Percentiles rank a stretch among this genome's conserved stretches.
phyloP scores from a whole-genome alignment of 2,888 invertebrate species.

The Anorthoa munda region DNA sequence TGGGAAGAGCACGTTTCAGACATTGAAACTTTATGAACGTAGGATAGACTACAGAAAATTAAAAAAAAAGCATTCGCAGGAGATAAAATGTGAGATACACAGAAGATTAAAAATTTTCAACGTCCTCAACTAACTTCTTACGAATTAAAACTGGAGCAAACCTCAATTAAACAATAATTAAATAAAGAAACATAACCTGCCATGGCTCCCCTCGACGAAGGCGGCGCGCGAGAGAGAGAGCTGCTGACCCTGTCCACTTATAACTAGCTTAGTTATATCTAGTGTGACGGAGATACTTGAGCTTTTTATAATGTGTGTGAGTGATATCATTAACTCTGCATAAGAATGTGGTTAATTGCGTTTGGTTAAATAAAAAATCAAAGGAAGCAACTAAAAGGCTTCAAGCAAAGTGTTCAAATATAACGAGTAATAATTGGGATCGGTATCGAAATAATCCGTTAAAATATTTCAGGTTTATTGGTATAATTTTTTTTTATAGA shows the following conservation, averaged over 20 bases:
- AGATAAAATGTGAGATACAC: too few species aligned
- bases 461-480: too few species aligned
- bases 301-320: background rate
- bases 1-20: too few species aligned
- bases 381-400: background rate
- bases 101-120: conserved; percentile 8
- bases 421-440: too few species aligned
- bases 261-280: conserved; percentile 32
- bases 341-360: too few species aligned
- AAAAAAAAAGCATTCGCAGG: background rate
- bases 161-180: background rate
- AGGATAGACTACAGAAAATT: background rate
- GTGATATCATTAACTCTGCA: background rate
- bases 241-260: conserved; percentile 87
- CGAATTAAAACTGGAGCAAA: background rate
- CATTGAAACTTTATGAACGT: background rate
- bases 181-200: conserved; percentile 30
- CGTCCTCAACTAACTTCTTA: background rate
- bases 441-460: too few species aligned
- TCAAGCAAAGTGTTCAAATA: too few species aligned
- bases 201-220: conserved; percentile 89
- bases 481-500: too few species aligned
- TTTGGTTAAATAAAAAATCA: too few species aligned
- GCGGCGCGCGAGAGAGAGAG: conserved; percentile 95
- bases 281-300: conserved; percentile 28